These are phyloP conservation scores for Drosophila baimaii DNA, from an alignment of 1,140 invertebrate species.

Conservation along the genomic window DNA sequence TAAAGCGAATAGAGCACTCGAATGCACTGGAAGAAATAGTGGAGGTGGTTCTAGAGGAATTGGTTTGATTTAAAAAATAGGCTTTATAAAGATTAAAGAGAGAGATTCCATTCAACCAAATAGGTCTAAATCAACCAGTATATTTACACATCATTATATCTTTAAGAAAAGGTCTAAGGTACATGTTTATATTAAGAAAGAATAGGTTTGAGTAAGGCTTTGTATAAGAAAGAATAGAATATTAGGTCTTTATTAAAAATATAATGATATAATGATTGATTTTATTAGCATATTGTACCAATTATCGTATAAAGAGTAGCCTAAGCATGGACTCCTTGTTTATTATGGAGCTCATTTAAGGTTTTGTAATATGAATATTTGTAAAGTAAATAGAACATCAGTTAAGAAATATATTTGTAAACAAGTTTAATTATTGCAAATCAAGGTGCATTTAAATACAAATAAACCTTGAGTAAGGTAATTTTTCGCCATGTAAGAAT, in stretches of 20 bases:
- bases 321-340: neutral
- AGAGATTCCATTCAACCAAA: neutral
- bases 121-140: neutral
- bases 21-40: constrained; percentile 16
- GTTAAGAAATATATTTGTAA: neutral
- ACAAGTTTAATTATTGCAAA: no score
- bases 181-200: neutral
- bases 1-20: constrained; percentile 62
- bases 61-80: neutral
- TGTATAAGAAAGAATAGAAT: neutral
- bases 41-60: neutral
- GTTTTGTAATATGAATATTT: neutral
- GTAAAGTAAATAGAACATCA: neutral
- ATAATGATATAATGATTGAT: neutral
- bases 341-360: neutral
- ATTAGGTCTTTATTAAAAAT: neutral
- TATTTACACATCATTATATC: neutral
- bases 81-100: neutral
- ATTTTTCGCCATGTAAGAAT: constrained; percentile 14
- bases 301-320: neutral
- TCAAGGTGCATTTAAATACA: no score
- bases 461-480: neutral
- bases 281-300: neutral
- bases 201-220: neutral
- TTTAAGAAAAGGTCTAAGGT: neutral